Evolutionary conservation across 2,888 invertebrate species (phyloP), one percentile per base, ranked within the genome.

Genomic region (Ptilodon capucinus): DNA sequence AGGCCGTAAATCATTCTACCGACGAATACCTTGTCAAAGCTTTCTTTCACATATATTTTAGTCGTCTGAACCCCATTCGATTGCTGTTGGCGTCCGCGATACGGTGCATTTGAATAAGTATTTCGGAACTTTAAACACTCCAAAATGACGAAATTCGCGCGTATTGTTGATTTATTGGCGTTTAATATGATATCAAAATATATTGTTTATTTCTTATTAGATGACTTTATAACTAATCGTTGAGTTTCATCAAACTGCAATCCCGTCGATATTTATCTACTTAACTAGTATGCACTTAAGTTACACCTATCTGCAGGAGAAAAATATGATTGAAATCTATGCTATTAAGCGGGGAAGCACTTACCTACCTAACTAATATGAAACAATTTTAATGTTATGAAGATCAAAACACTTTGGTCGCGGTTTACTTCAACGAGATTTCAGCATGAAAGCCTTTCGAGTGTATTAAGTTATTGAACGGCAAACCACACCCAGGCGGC

Each of bases 381-480:
- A n/a, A n/a, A n/a, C n/a, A n/a, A n/a, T 42, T 42, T 35, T 44
- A 50, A 55, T 47, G 23, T 40, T 13, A 6, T 49, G 73, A 84
- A 68, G 67, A 79, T 74, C 87, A 83, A 82, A 64, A 65, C 52
- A 28, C 30, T 17, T 65, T 46, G 41, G 60, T 54, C 79, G 57
- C 65, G 64, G 65, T 64, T 59, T 17, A 76, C 50, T 60, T 59
- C 70, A 80, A 87, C 81, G 86, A 89, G 91, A 91, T 91, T 90
- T 91, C 84, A 91, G 83, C 86, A 81, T 86, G 89, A 88, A 89
- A 91, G 87, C 90, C 89, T 91, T 87, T 84, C 86, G 82, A 86
- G 86, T 85, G 91, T 91, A 91, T 91, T 89, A 91, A 89, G 90
- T 91, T 91, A 91, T 91, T 86, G 91, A 91, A 91, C 91, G 90